Evolutionary conservation across 2,888 invertebrate genomes (phyloP).

Genomic region (Leptinotarsa peninsularis): DNA sequence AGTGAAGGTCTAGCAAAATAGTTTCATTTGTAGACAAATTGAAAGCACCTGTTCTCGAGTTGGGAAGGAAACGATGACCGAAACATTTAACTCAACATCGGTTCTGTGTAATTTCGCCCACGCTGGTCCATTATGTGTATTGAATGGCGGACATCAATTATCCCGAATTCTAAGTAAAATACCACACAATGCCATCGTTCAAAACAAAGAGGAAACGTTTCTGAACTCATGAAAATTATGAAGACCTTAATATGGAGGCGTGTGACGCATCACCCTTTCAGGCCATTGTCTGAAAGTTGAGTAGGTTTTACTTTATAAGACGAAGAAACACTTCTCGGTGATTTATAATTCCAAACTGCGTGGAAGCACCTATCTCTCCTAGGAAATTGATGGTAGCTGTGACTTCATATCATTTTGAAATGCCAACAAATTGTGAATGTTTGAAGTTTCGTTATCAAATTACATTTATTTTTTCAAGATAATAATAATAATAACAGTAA

Average conservation of each 20-base stretch:
- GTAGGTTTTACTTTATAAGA: not conserved
- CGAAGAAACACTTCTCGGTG: not conserved
- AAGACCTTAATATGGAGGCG: not conserved
- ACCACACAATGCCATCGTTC: slow-evolving; percentile 3
- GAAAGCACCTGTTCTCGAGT: slow-evolving; percentile 19
- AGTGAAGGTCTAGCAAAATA: slow-evolving; percentile 18
- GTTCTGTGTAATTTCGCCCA: not conserved
- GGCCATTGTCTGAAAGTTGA: slow-evolving; percentile 10
- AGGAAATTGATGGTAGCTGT: too few species aligned
- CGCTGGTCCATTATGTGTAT: slow-evolving; percentile 10
- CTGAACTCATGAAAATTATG: slow-evolving; percentile 12
- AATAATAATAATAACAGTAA: too few species aligned
- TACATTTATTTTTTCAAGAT: too few species aligned
- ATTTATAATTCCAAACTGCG: not conserved
- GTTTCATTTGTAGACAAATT: slow-evolving; percentile 21
- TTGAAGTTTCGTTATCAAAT: too few species aligned
- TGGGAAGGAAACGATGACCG: slow-evolving; percentile 8
- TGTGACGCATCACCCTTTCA: not conserved
- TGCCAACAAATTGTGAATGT: too few species aligned
- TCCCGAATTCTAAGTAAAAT: slow-evolving; percentile 9
- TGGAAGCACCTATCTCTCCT: too few species aligned
- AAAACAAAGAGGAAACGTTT: slow-evolving; percentile 14
- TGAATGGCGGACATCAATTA: slow-evolving; percentile 11
- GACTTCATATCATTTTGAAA: too few species aligned
- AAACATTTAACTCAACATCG: slow-evolving; percentile 13